Evolutionary conservation across 2,888 invertebrate species (phyloP).

Genomic region (Leucoptera coffeella): DNA sequence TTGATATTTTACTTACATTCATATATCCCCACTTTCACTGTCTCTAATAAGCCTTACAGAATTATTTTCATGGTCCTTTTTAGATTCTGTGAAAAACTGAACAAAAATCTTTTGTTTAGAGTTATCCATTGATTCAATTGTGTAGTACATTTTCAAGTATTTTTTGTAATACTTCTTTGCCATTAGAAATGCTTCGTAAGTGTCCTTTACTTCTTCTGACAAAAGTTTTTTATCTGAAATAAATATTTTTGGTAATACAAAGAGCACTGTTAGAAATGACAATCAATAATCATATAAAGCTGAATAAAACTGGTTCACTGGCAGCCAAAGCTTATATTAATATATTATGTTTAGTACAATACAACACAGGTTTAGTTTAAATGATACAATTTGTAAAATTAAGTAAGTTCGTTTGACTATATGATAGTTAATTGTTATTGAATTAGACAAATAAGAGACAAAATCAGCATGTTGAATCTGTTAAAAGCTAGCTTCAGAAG

Average conservation of each 20-base stretch:
- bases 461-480: too few species aligned
- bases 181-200: constrained; percentile 40
- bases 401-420: too few species aligned
- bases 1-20: constrained; percentile 13
- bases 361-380: too few species aligned
- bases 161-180: constrained; percentile 41
- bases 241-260: too few species aligned
- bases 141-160: constrained; percentile 30
- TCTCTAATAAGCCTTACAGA: constrained; percentile 21
- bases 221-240: constrained; percentile 33
- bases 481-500: too few species aligned
- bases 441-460: background rate
- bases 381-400: too few species aligned
- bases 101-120: constrained; percentile 22
- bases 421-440: too few species aligned
- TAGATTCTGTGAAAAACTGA: constrained; percentile 37
- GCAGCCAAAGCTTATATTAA: too few species aligned
- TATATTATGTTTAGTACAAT: too few species aligned
- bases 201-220: constrained; percentile 35
- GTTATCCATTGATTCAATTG: constrained; percentile 20
- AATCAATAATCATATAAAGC: too few species aligned
- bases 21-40: constrained; percentile 18
- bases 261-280: too few species aligned
- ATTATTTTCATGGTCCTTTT: constrained; percentile 29
- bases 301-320: too few species aligned